Evolutionary conservation across 2,113 vertebrate genomes (phyloP).

Genomic region (Tetrax tetrax): DNA sequence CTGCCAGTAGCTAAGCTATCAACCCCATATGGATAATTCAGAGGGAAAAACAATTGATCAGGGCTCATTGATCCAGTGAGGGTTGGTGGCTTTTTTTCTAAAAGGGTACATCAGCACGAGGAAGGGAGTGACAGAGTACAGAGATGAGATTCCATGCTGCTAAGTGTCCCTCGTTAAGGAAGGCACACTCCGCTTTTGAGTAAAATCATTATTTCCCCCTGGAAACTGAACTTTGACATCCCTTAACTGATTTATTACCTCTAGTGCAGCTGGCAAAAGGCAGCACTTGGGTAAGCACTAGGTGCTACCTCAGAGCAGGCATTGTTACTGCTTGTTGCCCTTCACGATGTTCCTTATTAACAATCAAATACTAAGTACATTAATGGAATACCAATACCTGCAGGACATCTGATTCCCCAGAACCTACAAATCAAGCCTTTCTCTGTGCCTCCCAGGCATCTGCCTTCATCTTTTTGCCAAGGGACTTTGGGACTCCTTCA

Average conservation of each 20-base stretch:
- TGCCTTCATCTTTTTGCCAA: background rate
- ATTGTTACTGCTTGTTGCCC: background rate
- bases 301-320: background rate
- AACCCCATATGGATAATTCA: background rate
- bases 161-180: background rate
- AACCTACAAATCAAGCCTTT: background rate
- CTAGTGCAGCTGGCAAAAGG: background rate
- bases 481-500: background rate
- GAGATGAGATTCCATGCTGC: background rate
- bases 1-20: slow-evolving; percentile 52
- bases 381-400: background rate
- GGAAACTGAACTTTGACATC: background rate
- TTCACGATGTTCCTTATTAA: background rate
- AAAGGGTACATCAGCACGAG: background rate
- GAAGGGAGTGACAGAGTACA: background rate
- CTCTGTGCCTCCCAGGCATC: background rate
- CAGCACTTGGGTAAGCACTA: background rate
- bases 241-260: background rate
- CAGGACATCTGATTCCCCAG: background rate
- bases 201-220: background rate
- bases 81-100: background rate
- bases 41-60: slow-evolving; percentile 50
- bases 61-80: slow-evolving; percentile 35
- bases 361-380: background rate
- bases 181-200: background rate